phyloP scores from a whole-genome alignment of 2,797 vertebrate species.

The Tarsius wallacei region DNA sequence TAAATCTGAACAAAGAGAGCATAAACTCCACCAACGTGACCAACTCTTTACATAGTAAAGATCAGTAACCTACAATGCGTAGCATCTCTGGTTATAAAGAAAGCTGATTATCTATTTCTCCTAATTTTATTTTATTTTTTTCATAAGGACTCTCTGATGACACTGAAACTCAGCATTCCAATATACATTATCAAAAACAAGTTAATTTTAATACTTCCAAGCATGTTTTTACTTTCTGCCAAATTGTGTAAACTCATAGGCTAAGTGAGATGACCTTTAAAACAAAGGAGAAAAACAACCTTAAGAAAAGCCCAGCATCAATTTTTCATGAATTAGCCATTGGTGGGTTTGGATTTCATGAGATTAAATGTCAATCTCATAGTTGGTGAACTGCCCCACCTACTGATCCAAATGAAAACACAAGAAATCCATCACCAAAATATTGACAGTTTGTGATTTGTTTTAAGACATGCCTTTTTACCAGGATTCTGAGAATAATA shows the following conservation, averaged over 20 bases:
- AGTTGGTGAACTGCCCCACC: constrained; percentile 63
- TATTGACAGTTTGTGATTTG: constrained; percentile 58
- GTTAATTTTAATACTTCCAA: constrained; percentile 55
- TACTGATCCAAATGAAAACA: constrained; percentile 73
- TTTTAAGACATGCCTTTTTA: constrained; percentile 25
- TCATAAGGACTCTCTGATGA: neutral
- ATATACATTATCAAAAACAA: constrained; percentile 7
- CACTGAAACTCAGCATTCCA: constrained; percentile 11
- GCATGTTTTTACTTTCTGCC: constrained; percentile 55
- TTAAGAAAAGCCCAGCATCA: constrained; percentile 66
- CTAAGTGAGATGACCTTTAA: constrained; percentile 64
- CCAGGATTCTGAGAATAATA: constrained; percentile 27
- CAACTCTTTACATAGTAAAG: constrained; percentile 37
- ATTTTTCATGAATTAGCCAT: constrained; percentile 76
- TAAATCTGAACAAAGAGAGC: neutral
- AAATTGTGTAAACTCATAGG: constrained; percentile 63
- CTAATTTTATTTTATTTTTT: neutral
- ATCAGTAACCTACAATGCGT: neutral
- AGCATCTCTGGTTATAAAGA: neutral
- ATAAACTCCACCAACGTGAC: constrained; percentile 10
- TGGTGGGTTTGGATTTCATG: constrained; percentile 62
- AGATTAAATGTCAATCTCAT: constrained; percentile 71
- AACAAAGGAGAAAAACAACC: constrained; percentile 72
- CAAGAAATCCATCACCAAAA: constrained; percentile 56
- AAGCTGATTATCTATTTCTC: constrained; percentile 39